Evolutionary conservation across 2,113 vertebrate genomes (phyloP).

Genomic region (Chionodraco myersi): DNA sequence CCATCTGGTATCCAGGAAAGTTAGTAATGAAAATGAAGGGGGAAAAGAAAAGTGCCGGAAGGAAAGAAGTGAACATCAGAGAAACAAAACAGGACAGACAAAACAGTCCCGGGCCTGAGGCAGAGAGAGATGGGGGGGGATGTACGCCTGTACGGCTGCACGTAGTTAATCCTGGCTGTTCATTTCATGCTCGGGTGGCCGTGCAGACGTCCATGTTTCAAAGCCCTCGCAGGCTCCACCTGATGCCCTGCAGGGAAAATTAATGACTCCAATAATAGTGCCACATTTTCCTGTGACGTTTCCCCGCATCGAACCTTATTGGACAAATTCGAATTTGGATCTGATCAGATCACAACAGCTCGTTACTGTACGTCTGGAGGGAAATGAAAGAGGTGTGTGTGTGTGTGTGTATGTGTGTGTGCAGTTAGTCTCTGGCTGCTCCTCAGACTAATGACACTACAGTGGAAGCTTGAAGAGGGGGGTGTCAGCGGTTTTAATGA

Average conservation of each 20-base stretch:
- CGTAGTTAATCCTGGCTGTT: slow-evolving; percentile 73
- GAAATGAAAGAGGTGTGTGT: slow-evolving; percentile 36
- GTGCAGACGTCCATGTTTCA: slow-evolving; percentile 68
- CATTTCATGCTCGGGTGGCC: slow-evolving; percentile 72
- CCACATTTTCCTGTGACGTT: slow-evolving; percentile 66
- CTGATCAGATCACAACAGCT: slow-evolving; percentile 58
- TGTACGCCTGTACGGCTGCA: slow-evolving; percentile 45
- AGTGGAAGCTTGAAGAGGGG: slow-evolving; percentile 52
- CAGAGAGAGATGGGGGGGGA: background rate
- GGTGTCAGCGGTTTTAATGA: slow-evolving; percentile 73
- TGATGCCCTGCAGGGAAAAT: slow-evolving; percentile 58
- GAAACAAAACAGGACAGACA: background rate
- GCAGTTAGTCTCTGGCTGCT: slow-evolving; percentile 35
- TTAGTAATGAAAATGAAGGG: background rate
- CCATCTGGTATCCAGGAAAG: background rate
- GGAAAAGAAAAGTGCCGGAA: background rate
- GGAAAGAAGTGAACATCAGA: slow-evolving; percentile 6
- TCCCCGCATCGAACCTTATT: slow-evolving; percentile 61
- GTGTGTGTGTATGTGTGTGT: slow-evolving; percentile 5
- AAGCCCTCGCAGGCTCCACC: slow-evolving; percentile 35
- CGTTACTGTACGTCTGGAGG: slow-evolving; percentile 40
- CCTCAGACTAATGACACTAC: slow-evolving; percentile 58
- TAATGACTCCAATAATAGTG: slow-evolving; percentile 83
- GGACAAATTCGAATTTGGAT: slow-evolving; percentile 60
- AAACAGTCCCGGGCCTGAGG: background rate